These are phyloP conservation scores for Netelia virgata DNA, from an alignment of 2,888 invertebrate species.

Conservation along the genomic window DNA sequence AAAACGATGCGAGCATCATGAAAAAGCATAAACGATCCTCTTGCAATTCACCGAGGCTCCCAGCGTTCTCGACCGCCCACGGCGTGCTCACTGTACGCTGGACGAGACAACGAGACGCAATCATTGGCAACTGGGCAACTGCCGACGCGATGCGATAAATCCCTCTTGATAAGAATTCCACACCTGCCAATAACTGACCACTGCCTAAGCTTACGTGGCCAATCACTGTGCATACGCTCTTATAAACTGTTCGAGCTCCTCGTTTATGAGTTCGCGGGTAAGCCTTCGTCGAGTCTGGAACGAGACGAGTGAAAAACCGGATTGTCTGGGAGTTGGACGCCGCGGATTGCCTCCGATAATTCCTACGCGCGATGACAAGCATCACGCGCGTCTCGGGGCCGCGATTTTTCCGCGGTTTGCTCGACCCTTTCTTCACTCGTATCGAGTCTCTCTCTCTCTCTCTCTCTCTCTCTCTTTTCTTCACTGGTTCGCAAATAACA, in stretches of 20 bases:
- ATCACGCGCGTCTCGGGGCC: conserved; percentile 8
- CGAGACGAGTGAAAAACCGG: conserved; percentile 62
- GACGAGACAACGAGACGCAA: neutral
- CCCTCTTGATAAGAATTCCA: no score
- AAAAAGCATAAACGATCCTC: conserved; percentile 44
- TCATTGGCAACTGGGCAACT: no score
- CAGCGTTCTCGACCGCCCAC: conserved; percentile 37
- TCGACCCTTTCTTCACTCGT: conserved; percentile 24
- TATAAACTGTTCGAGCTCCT: conserved; percentile 27
- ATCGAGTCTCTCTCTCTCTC: neutral
- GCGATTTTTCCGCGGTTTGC: conserved; percentile 5
- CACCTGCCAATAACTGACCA: no score
- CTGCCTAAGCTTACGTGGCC: no score
- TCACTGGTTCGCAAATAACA: no score
- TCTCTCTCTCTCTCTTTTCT: neutral
- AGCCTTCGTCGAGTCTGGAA: conserved; percentile 29
- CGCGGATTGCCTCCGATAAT: conserved; percentile 34
- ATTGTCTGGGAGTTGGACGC: conserved; percentile 40
- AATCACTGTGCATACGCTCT: conserved; percentile 22
- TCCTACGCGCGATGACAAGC: conserved; percentile 49
- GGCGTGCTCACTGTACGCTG: conserved; percentile 13
- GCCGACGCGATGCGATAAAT: no score
- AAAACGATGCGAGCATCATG: conserved; percentile 19
- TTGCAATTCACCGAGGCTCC: conserved; percentile 61
- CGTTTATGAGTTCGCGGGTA: conserved; percentile 57